These are phyloP conservation scores for Gadopsis bispinosus DNA, from an alignment of 2,797 vertebrate genomes.

Conservation along the genomic window DNA sequence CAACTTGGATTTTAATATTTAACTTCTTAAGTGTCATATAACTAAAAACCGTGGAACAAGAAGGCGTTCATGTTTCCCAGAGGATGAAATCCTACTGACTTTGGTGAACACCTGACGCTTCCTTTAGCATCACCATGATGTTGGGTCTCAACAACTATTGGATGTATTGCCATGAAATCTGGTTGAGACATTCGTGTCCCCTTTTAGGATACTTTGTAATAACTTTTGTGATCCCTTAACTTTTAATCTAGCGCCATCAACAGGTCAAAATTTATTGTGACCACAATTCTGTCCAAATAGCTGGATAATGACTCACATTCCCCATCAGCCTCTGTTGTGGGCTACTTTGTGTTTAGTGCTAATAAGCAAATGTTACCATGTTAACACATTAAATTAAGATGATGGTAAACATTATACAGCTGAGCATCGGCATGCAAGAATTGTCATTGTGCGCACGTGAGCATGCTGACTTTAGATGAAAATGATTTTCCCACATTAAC, in stretches of 20 bases:
- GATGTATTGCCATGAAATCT: background rate
- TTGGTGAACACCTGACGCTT: background rate
- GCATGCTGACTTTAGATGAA: too few relatives aligned
- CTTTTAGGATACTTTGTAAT: background rate
- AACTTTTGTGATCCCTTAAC: background rate
- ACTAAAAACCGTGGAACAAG: background rate
- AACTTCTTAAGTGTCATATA: background rate
- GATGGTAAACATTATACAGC: background rate
- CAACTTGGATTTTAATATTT: constrained; percentile 2
- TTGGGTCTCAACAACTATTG: background rate
- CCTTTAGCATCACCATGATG: background rate
- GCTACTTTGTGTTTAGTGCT: background rate
- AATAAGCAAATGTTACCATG: background rate
- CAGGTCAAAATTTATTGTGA: background rate
- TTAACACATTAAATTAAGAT: background rate
- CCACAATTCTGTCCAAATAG: background rate
- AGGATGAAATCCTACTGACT: background rate
- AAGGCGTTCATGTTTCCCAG: too few relatives aligned
- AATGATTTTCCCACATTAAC: constrained; percentile 1
- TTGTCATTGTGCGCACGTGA: background rate
- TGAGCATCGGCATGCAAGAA: background rate
- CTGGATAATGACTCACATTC: background rate
- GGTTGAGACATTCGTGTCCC: background rate
- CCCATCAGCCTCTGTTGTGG: background rate
- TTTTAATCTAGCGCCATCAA: constrained; percentile 2